Conservation (phyloP, 2,888 invertebrate genomes). For the Acronicta leporina region DNA sequence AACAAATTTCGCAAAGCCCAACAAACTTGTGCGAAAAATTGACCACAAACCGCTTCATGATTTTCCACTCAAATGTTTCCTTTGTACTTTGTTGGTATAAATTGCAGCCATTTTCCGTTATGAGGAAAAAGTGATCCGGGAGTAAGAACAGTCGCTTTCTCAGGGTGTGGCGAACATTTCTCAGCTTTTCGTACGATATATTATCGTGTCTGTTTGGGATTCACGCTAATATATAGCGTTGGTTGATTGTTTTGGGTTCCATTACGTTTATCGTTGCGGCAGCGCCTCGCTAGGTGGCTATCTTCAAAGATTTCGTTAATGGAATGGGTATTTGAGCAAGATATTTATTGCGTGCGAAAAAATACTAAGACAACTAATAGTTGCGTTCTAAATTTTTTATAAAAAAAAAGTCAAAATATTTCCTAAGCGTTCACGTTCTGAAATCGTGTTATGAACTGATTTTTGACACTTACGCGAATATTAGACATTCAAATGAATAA, state of each 20-base stretch:
- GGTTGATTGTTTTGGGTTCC: constrained; percentile 53
- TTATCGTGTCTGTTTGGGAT: constrained; percentile 54
- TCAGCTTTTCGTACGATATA: constrained; percentile 52
- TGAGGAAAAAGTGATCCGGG: constrained; percentile 72
- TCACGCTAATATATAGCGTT: constrained; percentile 49
- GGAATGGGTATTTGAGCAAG: constrained; percentile 3
- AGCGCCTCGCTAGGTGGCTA: constrained; percentile 7
- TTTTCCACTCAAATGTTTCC: constrained; percentile 44
- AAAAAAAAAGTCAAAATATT: too few species aligned
- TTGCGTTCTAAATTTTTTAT: too few species aligned
- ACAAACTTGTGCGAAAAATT: constrained; percentile 8
- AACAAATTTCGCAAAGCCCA: constrained; percentile 4
- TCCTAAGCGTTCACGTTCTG: too few species aligned
- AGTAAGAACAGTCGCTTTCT: constrained; percentile 60
- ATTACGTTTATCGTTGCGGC: constrained; percentile 32
- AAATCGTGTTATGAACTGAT: too few species aligned
- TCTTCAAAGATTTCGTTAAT: constrained; percentile 43
- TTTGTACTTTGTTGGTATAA: constrained; percentile 59
- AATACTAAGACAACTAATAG: too few species aligned
- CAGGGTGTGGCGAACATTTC: constrained; percentile 50
- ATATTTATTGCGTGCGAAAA: too few species aligned
- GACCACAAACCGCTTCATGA: constrained; percentile 42
- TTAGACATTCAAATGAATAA: too few species aligned
- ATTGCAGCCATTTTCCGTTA: constrained; percentile 66
- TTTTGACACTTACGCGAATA: too few species aligned